These are phyloP conservation scores for Gambusia affinis DNA, from an alignment of 2,113 vertebrate species.

Conservation along the genomic window DNA sequence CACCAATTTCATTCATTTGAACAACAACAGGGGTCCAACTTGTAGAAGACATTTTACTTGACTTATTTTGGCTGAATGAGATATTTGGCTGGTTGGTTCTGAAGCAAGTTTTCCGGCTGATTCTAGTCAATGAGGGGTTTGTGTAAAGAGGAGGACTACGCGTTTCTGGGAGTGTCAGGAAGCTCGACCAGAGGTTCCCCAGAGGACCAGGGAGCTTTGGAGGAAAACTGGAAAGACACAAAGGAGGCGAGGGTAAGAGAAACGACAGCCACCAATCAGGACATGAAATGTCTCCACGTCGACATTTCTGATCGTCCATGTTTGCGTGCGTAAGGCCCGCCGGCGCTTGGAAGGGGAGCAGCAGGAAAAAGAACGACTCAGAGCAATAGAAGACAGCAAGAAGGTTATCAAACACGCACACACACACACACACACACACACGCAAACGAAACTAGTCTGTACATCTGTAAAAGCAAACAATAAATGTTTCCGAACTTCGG, in stretches of 20 bases:
- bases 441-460: constrained; percentile 8
- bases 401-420: constrained; percentile 58
- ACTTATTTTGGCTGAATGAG: neutral
- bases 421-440: neutral
- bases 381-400: constrained; percentile 65
- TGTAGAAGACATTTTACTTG: too few species aligned
- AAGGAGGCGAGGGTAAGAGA: constrained; percentile 68
- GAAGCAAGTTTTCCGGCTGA: constrained; percentile 8
- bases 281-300: neutral
- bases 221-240: constrained; percentile 29
- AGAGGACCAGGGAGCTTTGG: constrained; percentile 5
- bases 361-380: constrained; percentile 64
- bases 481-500: neutral
- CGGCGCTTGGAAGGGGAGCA: constrained; percentile 57
- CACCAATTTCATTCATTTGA: too few species aligned
- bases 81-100: neutral
- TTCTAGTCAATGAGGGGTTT: constrained; percentile 76
- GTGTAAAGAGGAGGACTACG: constrained; percentile 80
- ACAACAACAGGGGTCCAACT: too few species aligned
- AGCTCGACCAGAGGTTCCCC: neutral
- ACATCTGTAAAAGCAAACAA: constrained; percentile 13
- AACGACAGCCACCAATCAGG: neutral
- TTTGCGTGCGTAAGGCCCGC: constrained; percentile 49
- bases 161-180: constrained; percentile 58
- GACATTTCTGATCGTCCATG: neutral